These are phyloP conservation scores for Argyresthia goedartella DNA, from an alignment of 2,888 invertebrate species.

Conservation along the genomic window DNA sequence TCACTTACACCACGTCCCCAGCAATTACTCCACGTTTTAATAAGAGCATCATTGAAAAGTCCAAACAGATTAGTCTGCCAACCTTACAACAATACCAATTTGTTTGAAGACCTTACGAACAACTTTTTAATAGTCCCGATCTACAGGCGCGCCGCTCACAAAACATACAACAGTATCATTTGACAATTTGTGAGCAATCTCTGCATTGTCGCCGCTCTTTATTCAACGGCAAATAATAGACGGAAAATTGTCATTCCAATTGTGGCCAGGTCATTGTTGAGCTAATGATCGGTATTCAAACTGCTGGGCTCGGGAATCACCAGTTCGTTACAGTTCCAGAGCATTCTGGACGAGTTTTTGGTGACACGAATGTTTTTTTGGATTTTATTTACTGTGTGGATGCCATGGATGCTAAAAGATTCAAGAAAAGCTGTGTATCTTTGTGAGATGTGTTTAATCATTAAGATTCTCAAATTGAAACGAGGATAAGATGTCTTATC, in stretches of 20 bases:
- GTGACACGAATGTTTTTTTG: neutral
- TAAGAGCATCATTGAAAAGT: neutral
- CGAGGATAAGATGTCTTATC: slow-evolving; percentile 8
- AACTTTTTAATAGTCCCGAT: slow-evolving; percentile 44
- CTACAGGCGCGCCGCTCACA: slow-evolving; percentile 54
- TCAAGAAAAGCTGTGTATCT: no score
- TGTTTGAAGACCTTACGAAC: slow-evolving; percentile 11
- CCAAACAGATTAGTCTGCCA: neutral
- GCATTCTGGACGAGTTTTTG: slow-evolving; percentile 23
- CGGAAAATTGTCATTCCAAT: slow-evolving; percentile 67
- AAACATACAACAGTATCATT: slow-evolving; percentile 66
- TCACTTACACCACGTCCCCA: no score
- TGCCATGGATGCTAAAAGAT: no score
- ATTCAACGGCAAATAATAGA: slow-evolving; percentile 68
- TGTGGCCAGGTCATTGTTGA: slow-evolving; percentile 57
- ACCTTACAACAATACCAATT: slow-evolving; percentile 1
- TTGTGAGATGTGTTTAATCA: no score
- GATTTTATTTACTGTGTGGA: no score
- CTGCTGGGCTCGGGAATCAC: slow-evolving; percentile 45
- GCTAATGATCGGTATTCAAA: slow-evolving; percentile 62
- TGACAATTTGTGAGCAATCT: slow-evolving; percentile 71
- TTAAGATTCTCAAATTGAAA: no score
- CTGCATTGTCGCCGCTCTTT: slow-evolving; percentile 69
- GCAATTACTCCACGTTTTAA: no score
- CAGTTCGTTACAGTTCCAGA: slow-evolving; percentile 44